Evolutionary conservation across 2,888 invertebrate species (phyloP), one percentile per base, ranked within the genome.

Genomic region (Anthrax anthrax): DNA sequence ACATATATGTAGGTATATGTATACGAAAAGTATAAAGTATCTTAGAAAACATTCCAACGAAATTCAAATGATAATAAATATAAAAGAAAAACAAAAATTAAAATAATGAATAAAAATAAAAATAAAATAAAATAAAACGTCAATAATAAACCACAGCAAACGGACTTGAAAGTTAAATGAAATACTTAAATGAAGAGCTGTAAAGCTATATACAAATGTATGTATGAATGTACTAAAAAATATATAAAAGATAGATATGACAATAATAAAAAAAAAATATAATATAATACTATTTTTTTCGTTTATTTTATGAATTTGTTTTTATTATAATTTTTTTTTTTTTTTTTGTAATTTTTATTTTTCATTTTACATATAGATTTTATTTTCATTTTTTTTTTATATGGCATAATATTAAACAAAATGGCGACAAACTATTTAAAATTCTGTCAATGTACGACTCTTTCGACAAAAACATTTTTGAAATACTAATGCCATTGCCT

Each of bases 381-480:
- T 32, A 32, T 12, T 12, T 32, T 12, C 12, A 32, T 32, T 32
- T 44, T 32, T 44, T 39, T 44, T 41, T 49, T 47, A 44, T 47
- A 47, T 47, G 50, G 47, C 45, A 47, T 50, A 50, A 36, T 36
- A 32, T 32, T 44, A 41, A 43, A 48, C 50, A 50, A 50, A 50
- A 51, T 51, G 50, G 48, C 50, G 45, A 29, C 47, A 43, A 45
- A 47, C 53, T 54, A 47, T 41, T 54, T 54, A 52, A 51, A 51
- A 54, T 54, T 54, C 53, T 42, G 39, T 42, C 48, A 49, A 47
- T 52, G 52, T 51, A 47, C 53, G 44, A 48, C 47, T 50, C 50
- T 50, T 51, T 49, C 49, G 48, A 53, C 50, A 50, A 51, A 51
- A 49, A 51, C 53, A 51, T 51, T 50, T 53, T 50, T 47, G 49